These are phyloP conservation scores for Distichodus sexfasciatus DNA, from an alignment of 2,797 vertebrate genomes.

Conservation along the genomic window DNA sequence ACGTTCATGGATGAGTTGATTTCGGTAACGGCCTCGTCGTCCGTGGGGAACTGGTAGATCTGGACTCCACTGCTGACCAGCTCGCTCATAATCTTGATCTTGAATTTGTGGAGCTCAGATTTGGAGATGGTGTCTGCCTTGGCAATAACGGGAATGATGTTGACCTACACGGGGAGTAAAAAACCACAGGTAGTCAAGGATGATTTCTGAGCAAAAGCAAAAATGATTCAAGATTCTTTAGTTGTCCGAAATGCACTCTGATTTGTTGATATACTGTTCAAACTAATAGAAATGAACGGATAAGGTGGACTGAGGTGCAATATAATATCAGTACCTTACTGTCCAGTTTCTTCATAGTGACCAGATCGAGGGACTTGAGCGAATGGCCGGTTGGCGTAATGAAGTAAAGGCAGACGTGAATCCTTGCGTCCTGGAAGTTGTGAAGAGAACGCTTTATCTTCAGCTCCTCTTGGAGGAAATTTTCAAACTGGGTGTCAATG, in stretches of 20 bases:
- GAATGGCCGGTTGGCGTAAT: slow-evolving; percentile 94
- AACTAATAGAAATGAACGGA: not conserved
- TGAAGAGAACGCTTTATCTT: slow-evolving; percentile 92
- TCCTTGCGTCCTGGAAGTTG: slow-evolving; percentile 88
- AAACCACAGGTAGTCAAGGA: not conserved
- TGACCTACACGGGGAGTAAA: slow-evolving; percentile 75
- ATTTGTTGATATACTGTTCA: not conserved
- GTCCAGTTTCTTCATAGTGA: slow-evolving; percentile 97
- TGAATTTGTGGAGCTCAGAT: slow-evolving; percentile 93
- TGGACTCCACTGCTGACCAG: slow-evolving; percentile 97
- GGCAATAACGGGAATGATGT: slow-evolving; percentile 95
- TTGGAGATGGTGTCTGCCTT: slow-evolving; percentile 96
- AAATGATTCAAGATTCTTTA: not conserved
- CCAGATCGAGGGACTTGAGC: slow-evolving; percentile 91
- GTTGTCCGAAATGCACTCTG: not conserved
- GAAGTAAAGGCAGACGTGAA: slow-evolving; percentile 96
- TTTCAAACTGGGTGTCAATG: slow-evolving; percentile 94
- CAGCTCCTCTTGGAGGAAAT: slow-evolving; percentile 92
- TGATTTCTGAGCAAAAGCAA: not conserved
- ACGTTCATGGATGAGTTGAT: slow-evolving; percentile 98
- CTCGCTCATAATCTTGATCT: slow-evolving; percentile 98
- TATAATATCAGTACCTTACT: slow-evolving; percentile 81
- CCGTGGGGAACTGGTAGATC: slow-evolving; percentile 97
- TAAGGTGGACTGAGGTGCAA: not conserved
- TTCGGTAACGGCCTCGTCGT: slow-evolving; percentile 91